phyloP scores from a whole-genome alignment of 2,113 vertebrate species.

The Herpetotheres cachinnans region DNA sequence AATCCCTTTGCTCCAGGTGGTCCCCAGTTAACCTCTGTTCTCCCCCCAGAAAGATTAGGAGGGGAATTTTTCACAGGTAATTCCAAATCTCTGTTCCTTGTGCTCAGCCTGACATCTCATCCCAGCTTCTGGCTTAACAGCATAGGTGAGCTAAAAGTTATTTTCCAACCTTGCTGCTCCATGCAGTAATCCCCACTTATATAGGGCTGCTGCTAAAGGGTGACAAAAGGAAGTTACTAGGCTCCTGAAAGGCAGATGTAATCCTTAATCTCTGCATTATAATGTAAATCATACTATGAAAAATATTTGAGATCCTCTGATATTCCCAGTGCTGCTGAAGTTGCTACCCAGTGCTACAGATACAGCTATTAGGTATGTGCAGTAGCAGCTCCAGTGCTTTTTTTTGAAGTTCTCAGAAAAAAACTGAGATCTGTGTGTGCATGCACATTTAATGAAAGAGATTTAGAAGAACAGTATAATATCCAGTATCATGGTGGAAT shows the following conservation, averaged over 20 bases:
- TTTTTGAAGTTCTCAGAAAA: background rate
- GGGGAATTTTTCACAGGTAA: background rate
- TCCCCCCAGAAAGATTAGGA: background rate
- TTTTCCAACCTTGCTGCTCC: background rate
- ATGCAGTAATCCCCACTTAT: background rate
- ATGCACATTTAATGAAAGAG: background rate
- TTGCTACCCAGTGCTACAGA: background rate
- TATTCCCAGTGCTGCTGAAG: background rate
- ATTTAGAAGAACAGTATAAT: background rate
- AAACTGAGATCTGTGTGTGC: background rate
- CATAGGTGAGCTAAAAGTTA: background rate
- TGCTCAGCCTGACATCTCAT: background rate
- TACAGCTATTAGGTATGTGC: accelerated
- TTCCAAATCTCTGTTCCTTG: background rate
- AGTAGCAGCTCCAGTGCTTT: background rate
- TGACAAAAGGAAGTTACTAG: background rate
- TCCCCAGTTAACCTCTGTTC: background rate
- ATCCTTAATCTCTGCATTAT: background rate
- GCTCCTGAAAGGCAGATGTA: background rate
- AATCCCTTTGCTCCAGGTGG: background rate
- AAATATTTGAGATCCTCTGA: background rate
- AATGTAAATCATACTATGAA: background rate
- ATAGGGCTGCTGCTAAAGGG: background rate
- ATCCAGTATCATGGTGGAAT: background rate
- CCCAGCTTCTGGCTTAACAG: background rate